phyloP scores from a whole-genome alignment of 2,888 invertebrate genomes.

The Calameuta filiformis region DNA sequence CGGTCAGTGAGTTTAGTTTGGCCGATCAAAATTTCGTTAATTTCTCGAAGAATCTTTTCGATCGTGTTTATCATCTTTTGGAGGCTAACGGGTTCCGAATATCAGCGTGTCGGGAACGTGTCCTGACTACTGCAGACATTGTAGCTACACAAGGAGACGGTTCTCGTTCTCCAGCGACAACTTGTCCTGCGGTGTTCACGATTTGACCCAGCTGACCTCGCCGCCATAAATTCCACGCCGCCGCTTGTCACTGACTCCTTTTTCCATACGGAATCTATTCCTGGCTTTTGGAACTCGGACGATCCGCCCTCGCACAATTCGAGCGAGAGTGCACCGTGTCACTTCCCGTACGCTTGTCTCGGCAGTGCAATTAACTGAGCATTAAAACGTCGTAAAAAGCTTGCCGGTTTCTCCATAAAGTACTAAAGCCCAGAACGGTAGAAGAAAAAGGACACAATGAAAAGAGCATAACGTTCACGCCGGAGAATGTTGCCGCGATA shows the following conservation, averaged over 20 bases:
- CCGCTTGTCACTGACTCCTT: slow-evolving; percentile 57
- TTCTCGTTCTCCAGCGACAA: slow-evolving; percentile 29
- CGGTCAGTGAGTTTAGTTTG: neutral
- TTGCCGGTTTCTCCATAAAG: neutral
- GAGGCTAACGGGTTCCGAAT: neutral
- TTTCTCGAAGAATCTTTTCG: neutral
- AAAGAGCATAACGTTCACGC: neutral
- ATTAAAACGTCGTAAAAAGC: neutral
- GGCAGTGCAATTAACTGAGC: neutral
- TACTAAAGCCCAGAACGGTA: neutral
- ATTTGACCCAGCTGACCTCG: slow-evolving; percentile 56
- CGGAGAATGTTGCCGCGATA: neutral
- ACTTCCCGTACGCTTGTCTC: neutral
- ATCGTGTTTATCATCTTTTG: neutral
- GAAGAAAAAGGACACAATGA: neutral
- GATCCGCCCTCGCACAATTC: neutral
- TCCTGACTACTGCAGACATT: neutral
- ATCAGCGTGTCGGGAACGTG: neutral
- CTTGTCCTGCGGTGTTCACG: slow-evolving; percentile 56
- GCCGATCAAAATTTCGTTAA: neutral
- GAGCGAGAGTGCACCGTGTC: neutral
- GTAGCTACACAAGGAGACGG: neutral
- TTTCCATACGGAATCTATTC: slow-evolving; percentile 44
- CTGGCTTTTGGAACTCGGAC: slow-evolving; percentile 3
- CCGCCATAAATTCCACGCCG: slow-evolving; percentile 58